These are phyloP conservation scores for Danio choprae DNA, from an alignment of 2,797 vertebrate genomes.

Conservation along the genomic window DNA sequence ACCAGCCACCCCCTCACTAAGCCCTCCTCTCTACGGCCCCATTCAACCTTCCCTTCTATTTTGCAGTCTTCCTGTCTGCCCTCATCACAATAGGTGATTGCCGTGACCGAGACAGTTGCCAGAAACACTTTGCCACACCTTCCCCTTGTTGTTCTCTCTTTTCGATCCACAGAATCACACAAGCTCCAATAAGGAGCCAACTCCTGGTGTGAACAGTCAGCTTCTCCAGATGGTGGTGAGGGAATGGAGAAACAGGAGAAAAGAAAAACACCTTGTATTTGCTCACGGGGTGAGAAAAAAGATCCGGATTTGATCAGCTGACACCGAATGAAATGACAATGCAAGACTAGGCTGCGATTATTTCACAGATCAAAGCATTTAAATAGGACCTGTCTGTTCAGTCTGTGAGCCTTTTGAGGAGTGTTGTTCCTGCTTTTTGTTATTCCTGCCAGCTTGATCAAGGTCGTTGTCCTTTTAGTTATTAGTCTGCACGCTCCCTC, in stretches of 20 bases:
- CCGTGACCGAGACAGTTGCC: constrained; percentile 36
- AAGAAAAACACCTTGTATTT: constrained; percentile 50
- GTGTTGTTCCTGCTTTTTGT: constrained; percentile 27
- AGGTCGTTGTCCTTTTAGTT: constrained; percentile 24
- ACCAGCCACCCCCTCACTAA: constrained; percentile 54
- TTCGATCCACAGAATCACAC: constrained; percentile 50
- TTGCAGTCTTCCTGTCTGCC: constrained; percentile 38
- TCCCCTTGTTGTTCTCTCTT: constrained; percentile 34
- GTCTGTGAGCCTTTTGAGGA: constrained; percentile 7
- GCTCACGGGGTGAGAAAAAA: constrained; percentile 62
- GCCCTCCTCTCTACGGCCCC: constrained; percentile 41
- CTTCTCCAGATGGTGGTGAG: constrained; percentile 50
- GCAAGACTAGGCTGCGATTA: constrained; percentile 67
- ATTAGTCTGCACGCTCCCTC: constrained; percentile 70
- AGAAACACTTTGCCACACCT: constrained; percentile 47
- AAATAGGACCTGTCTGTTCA: constrained; percentile 66
- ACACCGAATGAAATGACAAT: constrained; percentile 70
- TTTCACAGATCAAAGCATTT: constrained; percentile 72
- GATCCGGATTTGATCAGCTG: constrained; percentile 62
- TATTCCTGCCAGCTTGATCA: constrained; percentile 37
- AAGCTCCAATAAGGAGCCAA: constrained; percentile 36
- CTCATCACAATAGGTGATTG: constrained; percentile 43
- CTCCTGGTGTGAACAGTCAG: constrained; percentile 36
- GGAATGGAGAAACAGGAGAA: background rate
- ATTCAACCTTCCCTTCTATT: constrained; percentile 41